Conservation (phyloP, 2,113 vertebrate genomes). For the Henicopernis longicauda region DNA sequence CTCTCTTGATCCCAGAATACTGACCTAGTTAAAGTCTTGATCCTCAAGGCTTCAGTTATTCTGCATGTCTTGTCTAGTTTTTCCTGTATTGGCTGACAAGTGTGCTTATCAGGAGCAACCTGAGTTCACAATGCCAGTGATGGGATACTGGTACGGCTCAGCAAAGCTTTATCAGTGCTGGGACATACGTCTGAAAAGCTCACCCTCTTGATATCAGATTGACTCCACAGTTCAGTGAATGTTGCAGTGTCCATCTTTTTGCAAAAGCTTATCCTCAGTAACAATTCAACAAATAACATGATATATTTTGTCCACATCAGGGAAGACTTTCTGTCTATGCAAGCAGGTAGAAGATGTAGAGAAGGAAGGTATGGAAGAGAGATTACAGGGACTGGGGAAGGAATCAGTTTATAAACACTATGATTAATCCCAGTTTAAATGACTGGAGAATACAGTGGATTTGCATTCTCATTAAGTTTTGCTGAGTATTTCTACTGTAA, state of each 20-base stretch:
- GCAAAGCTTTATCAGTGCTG: not conserved
- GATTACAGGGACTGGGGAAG: not conserved
- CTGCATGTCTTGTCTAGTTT: not conserved
- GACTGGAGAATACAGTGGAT: not conserved
- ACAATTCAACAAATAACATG: not conserved
- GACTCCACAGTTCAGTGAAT: not conserved
- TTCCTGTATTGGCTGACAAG: not conserved
- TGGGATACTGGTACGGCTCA: not conserved
- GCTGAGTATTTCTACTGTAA: not conserved
- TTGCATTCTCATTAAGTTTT: not conserved
- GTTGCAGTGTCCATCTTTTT: not conserved
- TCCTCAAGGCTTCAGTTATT: not conserved
- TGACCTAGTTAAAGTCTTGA: not conserved
- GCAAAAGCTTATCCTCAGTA: not conserved
- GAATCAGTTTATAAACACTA: not conserved
- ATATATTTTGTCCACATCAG: not conserved
- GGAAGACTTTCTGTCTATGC: not conserved
- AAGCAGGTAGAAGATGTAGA: not conserved
- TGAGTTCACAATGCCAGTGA: not conserved
- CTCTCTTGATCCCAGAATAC: not conserved
- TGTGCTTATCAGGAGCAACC: not conserved
- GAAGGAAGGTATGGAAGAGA: not conserved
- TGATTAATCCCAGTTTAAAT: not conserved
- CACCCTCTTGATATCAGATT: not conserved
- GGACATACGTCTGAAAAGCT: not conserved